phyloP scores from a whole-genome alignment of 2,113 vertebrate species.

The Lamprologus sp. region DNA sequence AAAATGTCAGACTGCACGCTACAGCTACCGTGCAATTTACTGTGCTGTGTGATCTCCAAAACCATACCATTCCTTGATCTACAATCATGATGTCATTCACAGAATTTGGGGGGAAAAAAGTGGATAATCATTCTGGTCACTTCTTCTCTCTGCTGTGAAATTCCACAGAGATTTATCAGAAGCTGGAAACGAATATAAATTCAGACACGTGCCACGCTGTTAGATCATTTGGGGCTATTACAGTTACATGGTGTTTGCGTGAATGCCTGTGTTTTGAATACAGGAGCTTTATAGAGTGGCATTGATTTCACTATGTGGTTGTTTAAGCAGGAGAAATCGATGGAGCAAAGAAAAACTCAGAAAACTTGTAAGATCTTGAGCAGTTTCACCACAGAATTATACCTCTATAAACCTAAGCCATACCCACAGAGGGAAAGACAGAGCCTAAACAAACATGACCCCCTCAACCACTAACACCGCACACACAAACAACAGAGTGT shows the following conservation, averaged over 20 bases:
- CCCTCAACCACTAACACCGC: conserved; percentile 9
- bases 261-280: not conserved
- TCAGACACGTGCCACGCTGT: not conserved
- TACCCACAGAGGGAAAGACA: conserved; percentile 8
- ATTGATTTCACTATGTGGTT: not conserved
- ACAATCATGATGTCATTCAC: conserved; percentile 50
- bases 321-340: not conserved
- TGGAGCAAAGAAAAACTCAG: not conserved
- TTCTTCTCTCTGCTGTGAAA: conserved; percentile 14
- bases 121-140: conserved; percentile 42
- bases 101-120: not conserved
- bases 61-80: conserved; percentile 30
- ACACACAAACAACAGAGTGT: not conserved
- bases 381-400: conserved; percentile 38
- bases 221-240: not conserved
- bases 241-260: not conserved
- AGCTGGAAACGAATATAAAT: conserved; percentile 23
- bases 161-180: conserved; percentile 30
- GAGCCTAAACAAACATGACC: conserved; percentile 54
- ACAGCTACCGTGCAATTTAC: conserved; percentile 29
- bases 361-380: not conserved
- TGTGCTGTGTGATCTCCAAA: conserved; percentile 12
- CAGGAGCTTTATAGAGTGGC: not conserved
- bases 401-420: not conserved
- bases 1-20: conserved; percentile 27